These are phyloP conservation scores for Dastarcus helophoroides DNA, from an alignment of 2,888 invertebrate species.

Conservation along the genomic window DNA sequence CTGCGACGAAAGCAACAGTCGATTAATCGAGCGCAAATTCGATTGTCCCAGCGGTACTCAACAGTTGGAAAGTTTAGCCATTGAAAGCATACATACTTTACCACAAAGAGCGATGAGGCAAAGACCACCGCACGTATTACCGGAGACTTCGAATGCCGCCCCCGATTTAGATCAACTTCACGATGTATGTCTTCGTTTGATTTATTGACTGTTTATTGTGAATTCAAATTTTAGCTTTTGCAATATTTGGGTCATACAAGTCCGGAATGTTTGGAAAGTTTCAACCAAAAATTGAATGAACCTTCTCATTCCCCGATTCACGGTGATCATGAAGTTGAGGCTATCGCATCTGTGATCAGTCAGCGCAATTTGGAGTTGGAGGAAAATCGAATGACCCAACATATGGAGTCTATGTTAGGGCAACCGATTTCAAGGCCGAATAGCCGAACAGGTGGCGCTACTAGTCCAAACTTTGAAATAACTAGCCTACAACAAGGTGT, in stretches of 20 bases:
- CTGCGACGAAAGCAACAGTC: background rate
- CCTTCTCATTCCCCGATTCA: conserved; percentile 66
- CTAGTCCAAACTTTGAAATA: conserved; percentile 14
- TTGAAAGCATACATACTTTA: conserved; percentile 21
- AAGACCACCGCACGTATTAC: conserved; percentile 64
- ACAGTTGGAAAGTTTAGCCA: conserved; percentile 32
- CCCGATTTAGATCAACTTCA: conserved; percentile 86
- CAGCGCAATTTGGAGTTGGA: conserved; percentile 78
- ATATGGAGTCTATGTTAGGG: conserved; percentile 28
- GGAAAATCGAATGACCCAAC: conserved; percentile 36
- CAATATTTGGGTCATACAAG: conserved; percentile 87
- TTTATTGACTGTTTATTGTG: conserved; percentile 3
- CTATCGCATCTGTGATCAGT: conserved; percentile 72
- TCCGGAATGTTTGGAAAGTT: conserved; percentile 66
- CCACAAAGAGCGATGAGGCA: conserved; percentile 61
- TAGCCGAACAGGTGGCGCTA: conserved; percentile 19
- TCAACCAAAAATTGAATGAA: conserved; percentile 63
- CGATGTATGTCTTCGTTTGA: conserved; percentile 52
- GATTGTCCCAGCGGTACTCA: conserved; percentile 18
- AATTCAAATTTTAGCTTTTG: conserved; percentile 49
- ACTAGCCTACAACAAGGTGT: conserved; percentile 17
- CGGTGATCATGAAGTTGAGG: conserved; percentile 68
- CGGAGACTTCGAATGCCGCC: conserved; percentile 68
- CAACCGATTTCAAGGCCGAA: conserved; percentile 28
- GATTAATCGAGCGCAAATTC: background rate